phyloP scores from a whole-genome alignment of 2,113 vertebrate genomes.

The Formicarius rufipectus region DNA sequence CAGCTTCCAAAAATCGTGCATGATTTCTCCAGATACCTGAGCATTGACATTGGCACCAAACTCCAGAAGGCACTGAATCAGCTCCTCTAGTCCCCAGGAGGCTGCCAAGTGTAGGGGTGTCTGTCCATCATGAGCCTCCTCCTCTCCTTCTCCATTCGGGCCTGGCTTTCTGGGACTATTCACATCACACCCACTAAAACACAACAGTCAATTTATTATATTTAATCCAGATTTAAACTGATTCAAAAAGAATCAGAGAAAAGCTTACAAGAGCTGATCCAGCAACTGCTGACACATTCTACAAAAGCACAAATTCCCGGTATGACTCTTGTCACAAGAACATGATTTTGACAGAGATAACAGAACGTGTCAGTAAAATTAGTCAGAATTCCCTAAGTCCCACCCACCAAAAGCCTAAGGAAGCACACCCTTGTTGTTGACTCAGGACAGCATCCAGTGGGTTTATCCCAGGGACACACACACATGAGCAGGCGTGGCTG shows the following conservation, averaged over 20 bases:
- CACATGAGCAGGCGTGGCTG: background rate
- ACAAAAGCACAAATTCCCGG: background rate
- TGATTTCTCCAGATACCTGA: slow-evolving; percentile 76
- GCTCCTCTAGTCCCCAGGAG: slow-evolving; percentile 93
- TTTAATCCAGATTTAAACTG: background rate
- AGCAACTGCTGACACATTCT: background rate
- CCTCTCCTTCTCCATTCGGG: slow-evolving; percentile 91
- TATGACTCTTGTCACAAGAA: background rate
- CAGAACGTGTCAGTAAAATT: background rate
- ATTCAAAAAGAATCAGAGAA: background rate
- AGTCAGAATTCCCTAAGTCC: background rate
- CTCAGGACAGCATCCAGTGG: background rate
- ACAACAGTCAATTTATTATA: background rate
- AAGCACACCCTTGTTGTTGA: background rate
- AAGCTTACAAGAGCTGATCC: background rate
- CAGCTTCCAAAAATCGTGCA: background rate
- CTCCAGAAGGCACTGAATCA: slow-evolving; percentile 95
- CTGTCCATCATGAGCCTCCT: slow-evolving; percentile 94
- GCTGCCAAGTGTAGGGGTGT: slow-evolving; percentile 92
- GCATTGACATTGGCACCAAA: slow-evolving; percentile 96
- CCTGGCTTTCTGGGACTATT: slow-evolving; percentile 91
- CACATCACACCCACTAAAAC: slow-evolving; percentile 89
- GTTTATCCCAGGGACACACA: background rate
- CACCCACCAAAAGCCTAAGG: background rate
- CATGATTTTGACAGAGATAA: accelerated